Conservation (phyloP, 2,797 vertebrate genomes). For the Fistularia tabacaria region DNA sequence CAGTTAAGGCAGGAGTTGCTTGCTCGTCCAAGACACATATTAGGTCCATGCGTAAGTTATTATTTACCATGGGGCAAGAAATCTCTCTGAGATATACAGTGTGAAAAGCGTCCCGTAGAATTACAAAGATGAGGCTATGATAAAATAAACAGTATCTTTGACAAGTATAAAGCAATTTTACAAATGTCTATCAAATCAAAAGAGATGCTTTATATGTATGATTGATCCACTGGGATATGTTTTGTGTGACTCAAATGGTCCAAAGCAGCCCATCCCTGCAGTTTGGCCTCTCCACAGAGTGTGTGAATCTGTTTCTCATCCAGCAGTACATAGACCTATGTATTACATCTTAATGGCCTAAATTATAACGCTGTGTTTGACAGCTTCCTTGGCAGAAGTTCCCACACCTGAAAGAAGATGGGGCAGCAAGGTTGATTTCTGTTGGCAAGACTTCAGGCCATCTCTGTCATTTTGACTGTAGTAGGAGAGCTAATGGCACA, state of each 20-base stretch:
- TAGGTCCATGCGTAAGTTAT: conserved; percentile 29
- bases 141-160: too few species aligned
- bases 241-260: neutral
- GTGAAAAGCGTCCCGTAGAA: conserved; percentile 2
- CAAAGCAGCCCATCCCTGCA: conserved; percentile 14
- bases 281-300: conserved; percentile 17
- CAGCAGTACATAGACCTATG: conserved; percentile 42
- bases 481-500: conserved; percentile 20
- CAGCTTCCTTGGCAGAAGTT: conserved; percentile 52
- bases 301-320: conserved; percentile 44
- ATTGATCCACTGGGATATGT: too few species aligned
- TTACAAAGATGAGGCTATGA: neutral
- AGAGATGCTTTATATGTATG: neutral
- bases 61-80: conserved; percentile 17
- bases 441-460: conserved; percentile 36
- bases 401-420: conserved; percentile 61
- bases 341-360: conserved; percentile 42
- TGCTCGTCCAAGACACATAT: conserved; percentile 20
- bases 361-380: conserved; percentile 49
- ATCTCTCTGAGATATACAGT: conserved; percentile 16
- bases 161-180: too few species aligned
- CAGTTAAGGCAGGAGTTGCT: conserved; percentile 8
- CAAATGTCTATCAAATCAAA: conserved; percentile 14
- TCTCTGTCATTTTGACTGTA: conserved; percentile 17
- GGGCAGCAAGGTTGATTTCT: conserved; percentile 33